These are phyloP conservation scores for Otolemur crassicaudatus DNA, from an alignment of 2,797 vertebrate species.

Conservation along the genomic window DNA sequence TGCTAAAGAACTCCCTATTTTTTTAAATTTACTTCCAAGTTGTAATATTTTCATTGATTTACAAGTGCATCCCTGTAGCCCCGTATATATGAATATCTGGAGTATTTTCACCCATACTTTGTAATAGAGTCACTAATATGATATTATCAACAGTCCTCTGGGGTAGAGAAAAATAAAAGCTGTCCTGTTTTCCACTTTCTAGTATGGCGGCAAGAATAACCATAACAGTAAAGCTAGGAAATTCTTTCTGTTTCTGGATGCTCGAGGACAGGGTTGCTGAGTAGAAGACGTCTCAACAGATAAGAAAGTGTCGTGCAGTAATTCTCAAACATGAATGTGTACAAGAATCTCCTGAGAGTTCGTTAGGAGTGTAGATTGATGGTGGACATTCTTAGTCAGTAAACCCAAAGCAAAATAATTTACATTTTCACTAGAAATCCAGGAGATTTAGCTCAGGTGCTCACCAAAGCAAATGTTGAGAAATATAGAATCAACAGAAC, in stretches of 20 bases:
- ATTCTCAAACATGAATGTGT: background rate
- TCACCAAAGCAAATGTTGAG: background rate
- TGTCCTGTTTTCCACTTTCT: background rate
- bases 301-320: background rate
- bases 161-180: background rate
- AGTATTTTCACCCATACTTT: background rate
- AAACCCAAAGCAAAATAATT: background rate
- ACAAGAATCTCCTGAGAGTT: background rate
- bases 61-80: background rate
- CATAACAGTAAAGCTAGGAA: background rate
- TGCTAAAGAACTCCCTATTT: background rate
- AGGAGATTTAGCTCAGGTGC: background rate
- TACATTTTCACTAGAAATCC: slow-evolving; percentile 11
- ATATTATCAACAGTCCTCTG: background rate
- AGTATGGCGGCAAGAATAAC: background rate
- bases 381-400: background rate
- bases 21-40: background rate
- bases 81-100: background rate
- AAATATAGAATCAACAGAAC: background rate
- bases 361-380: background rate
- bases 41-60: background rate
- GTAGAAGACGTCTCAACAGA: background rate
- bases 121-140: background rate
- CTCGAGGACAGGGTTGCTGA: background rate
- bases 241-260: background rate